A percentile compares a stretch with the other conserved stretches of the same genome.
Evolutionary conservation across 2,797 vertebrate species (phyloP).

Genomic region (Alfaro cultratus): DNA sequence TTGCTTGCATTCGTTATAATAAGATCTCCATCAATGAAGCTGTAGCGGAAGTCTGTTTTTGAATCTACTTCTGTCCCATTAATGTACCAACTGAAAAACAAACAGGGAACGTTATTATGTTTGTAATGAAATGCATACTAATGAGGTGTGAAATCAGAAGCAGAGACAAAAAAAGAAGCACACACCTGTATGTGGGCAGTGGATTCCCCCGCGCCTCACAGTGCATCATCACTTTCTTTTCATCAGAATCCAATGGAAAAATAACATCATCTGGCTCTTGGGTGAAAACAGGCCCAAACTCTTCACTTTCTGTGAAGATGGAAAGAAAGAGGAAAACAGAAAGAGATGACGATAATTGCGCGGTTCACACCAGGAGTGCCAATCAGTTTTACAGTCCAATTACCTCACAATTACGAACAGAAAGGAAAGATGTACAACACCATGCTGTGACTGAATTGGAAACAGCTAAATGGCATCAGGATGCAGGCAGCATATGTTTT

Average conservation of each 20-base stretch:
- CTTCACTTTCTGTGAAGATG: slow-evolving; percentile 83
- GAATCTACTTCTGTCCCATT: slow-evolving; percentile 89
- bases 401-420: slow-evolving; percentile 28
- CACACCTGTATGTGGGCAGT: slow-evolving; percentile 89
- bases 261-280: slow-evolving; percentile 91
- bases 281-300: slow-evolving; percentile 91
- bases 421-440: slow-evolving; percentile 13
- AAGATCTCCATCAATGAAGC: slow-evolving; percentile 88
- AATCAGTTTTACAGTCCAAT: slow-evolving; percentile 30
- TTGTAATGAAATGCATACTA: slow-evolving; percentile 25
- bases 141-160: slow-evolving; percentile 18
- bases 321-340: slow-evolving; percentile 6
- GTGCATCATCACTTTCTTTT: slow-evolving; percentile 91
- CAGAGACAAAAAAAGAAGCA: slow-evolving; percentile 17
- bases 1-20: slow-evolving; percentile 90
- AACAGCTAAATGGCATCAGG: slow-evolving; percentile 22
- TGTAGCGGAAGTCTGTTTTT: slow-evolving; percentile 88
- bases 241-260: slow-evolving; percentile 89
- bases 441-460: slow-evolving; percentile 20
- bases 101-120: slow-evolving; percentile 11
- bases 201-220: slow-evolving; percentile 92
- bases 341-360: slow-evolving; percentile 23
- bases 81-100: slow-evolving; percentile 88
- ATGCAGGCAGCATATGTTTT: slow-evolving; percentile 1
- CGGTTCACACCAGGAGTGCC: slow-evolving; percentile 33